These are phyloP conservation scores for Ophioninae sp. DNA, from an alignment of 2,888 invertebrate species.

Conservation along the genomic window DNA sequence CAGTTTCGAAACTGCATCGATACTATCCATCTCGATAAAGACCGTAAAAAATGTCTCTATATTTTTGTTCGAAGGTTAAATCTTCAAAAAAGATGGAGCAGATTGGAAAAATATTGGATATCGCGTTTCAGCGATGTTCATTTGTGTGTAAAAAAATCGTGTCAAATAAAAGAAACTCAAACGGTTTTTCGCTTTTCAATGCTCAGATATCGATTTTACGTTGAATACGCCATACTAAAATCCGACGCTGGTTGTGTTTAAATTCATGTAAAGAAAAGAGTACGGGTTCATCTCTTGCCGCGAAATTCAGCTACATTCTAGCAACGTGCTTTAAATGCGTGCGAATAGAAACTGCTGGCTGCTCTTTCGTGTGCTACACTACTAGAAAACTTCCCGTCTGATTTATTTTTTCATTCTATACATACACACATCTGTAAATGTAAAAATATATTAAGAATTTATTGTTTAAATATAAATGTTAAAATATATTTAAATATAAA, in stretches of 20 bases:
- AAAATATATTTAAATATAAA: too few species aligned
- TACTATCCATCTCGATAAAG: too few species aligned
- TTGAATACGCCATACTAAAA: neutral
- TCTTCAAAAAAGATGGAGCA: neutral
- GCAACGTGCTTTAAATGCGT: conserved; percentile 33
- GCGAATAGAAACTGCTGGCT: conserved; percentile 48
- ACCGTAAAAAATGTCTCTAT: neutral
- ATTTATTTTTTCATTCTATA: neutral
- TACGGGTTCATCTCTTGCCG: conserved; percentile 24
- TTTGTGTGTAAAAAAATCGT: neutral
- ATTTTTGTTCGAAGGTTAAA: neutral
- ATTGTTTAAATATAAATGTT: too few species aligned
- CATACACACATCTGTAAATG: neutral
- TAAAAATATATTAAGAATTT: neutral
- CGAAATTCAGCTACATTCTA: conserved; percentile 49
- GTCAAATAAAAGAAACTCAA: neutral
- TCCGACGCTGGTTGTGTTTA: conserved; percentile 2
- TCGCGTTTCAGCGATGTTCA: neutral
- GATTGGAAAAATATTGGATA: neutral
- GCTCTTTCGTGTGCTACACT: conserved; percentile 35
- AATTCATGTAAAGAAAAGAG: conserved; percentile 8
- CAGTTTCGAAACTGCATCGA: neutral
- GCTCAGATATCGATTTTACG: neutral
- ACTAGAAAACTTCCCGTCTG: conserved; percentile 3
- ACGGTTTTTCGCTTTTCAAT: neutral